Percentiles rank a stretch among this genome's conserved stretches.
Evolutionary conservation across 1,140 invertebrate genomes (phyloP).

Genomic region (Ceratina japonica): DNA sequence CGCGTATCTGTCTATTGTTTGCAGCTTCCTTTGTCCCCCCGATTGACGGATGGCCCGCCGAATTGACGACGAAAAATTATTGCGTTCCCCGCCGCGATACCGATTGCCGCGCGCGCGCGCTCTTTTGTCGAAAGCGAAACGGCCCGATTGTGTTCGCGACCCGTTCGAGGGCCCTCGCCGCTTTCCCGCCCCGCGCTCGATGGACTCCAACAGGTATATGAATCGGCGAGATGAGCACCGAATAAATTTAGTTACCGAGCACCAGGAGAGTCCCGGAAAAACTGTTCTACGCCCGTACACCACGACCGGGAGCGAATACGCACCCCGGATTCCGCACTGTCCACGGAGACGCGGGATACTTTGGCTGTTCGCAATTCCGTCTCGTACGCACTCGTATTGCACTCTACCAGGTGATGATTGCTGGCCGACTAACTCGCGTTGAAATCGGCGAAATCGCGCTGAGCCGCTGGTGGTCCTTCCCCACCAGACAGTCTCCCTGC

Average conservation of each 20-base stretch:
- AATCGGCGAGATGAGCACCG: background rate
- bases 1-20: slow-evolving; percentile 44
- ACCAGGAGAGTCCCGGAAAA: no score
- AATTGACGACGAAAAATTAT: slow-evolving; percentile 35
- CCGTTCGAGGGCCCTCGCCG: background rate
- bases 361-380: slow-evolving; percentile 1
- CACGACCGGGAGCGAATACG: no score
- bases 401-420: slow-evolving; percentile 69
- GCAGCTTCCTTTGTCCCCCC: slow-evolving; percentile 30
- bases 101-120: background rate
- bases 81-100: slow-evolving; percentile 1
- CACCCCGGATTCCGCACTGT: background rate
- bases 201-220: background rate
- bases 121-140: background rate
- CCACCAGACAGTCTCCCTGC: slow-evolving; percentile 27
- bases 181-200: background rate
- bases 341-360: background rate
- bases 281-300: no score
- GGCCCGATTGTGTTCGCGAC: background rate
- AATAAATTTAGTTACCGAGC: background rate
- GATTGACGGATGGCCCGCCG: slow-evolving; percentile 37
- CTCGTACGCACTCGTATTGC: slow-evolving; percentile 63
- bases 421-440: slow-evolving; percentile 61
- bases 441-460: slow-evolving; percentile 52
- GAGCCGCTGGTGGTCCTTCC: slow-evolving; percentile 61